A percentile compares a stretch with the other conserved stretches of the same genome.
These are phyloP conservation scores for Diarsia dahlii DNA, from an alignment of 2,888 invertebrate species.

Conservation along the genomic window DNA sequence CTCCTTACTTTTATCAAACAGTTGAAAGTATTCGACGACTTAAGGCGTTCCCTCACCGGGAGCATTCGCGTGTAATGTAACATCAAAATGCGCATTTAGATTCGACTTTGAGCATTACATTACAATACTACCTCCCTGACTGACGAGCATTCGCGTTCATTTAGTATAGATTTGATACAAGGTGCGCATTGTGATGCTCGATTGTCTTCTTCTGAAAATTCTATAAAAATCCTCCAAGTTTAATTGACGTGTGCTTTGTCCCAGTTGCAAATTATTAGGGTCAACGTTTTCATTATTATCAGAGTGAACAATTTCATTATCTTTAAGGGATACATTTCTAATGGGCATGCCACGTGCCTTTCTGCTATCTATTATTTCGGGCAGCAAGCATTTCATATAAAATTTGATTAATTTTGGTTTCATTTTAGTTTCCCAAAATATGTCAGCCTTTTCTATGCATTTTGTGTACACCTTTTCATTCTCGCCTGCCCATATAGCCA, in stretches of 20 bases:
- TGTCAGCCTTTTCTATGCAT: slow-evolving; percentile 1
- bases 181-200: too few relatives aligned
- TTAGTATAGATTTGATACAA: too few relatives aligned
- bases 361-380: background rate
- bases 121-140: too few relatives aligned
- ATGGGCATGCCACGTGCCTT: background rate
- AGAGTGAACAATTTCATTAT: background rate
- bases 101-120: too few relatives aligned
- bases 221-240: background rate
- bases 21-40: too few relatives aligned
- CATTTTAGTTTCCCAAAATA: slow-evolving; percentile 7
- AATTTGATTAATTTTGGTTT: background rate
- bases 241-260: background rate
- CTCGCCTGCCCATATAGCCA: slow-evolving; percentile 10
- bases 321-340: background rate
- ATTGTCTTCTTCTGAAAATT: background rate
- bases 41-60: too few relatives aligned
- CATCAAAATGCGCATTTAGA: too few relatives aligned
- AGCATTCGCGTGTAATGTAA: too few relatives aligned
- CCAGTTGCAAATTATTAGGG: background rate
- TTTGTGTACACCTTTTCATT: slow-evolving; percentile 1
- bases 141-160: too few relatives aligned
- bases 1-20: background rate
- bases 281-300: background rate
- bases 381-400: slow-evolving; percentile 13